These are phyloP conservation scores for Spea bombifrons DNA, from an alignment of 2,113 vertebrate genomes.

Conservation along the genomic window DNA sequence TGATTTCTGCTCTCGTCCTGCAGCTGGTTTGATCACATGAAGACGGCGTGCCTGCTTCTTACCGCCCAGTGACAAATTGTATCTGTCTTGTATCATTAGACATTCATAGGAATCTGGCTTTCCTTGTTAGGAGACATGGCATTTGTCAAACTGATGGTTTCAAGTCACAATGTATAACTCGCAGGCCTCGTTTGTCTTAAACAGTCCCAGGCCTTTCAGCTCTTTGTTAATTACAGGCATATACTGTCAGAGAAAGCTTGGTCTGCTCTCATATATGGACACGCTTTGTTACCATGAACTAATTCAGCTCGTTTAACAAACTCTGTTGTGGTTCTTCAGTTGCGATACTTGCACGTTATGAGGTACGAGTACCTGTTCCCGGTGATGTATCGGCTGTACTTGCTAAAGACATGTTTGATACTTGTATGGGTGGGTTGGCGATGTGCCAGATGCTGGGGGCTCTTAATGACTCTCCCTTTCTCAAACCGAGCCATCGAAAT, in stretches of 20 bases:
- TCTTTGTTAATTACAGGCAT: background rate
- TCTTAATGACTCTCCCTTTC: too few relatives aligned
- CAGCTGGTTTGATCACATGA: background rate
- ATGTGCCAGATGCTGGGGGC: too few relatives aligned
- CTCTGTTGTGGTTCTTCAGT: too few relatives aligned
- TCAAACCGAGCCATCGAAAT: background rate
- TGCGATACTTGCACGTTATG: too few relatives aligned
- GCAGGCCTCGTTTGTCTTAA: conserved; percentile 5
- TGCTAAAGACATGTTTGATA: too few relatives aligned
- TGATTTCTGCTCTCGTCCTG: background rate
- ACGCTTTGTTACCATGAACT: background rate
- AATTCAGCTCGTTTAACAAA: background rate
- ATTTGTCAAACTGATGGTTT: conserved; percentile 2
- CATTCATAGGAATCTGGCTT: background rate
- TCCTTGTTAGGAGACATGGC: conserved; percentile 3
- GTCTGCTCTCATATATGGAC: background rate
- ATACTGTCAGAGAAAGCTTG: background rate
- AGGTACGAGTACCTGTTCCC: too few relatives aligned
- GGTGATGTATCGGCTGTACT: too few relatives aligned
- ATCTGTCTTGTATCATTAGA: conserved; percentile 1
- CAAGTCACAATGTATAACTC: conserved; percentile 3
- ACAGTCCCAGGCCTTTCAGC: background rate
- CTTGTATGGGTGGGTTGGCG: too few relatives aligned
- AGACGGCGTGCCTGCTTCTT: background rate
- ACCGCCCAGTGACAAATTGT: background rate